Base-by-base conservation (phyloP, 2,888 invertebrate species). In the Neoitamus cyanurus region DNA sequence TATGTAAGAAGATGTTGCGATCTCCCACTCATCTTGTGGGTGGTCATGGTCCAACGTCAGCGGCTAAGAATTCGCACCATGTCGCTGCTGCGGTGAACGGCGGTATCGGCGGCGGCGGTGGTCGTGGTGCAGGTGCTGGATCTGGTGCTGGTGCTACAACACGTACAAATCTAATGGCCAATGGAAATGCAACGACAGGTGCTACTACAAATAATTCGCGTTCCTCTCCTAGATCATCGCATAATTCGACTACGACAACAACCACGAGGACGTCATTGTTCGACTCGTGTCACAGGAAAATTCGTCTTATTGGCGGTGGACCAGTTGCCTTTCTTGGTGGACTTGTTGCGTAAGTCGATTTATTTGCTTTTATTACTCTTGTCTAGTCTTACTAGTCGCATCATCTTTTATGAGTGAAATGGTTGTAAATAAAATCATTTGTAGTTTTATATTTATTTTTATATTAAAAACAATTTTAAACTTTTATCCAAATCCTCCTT, bases 251-350 rank as follows among this genome's bases (percentile, higher is more conserved):
- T 87, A 89, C 92, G 89, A 91, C 91, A 89, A 91, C 92, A 86
- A 91, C 92, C 89, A 92, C 94, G 87, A 92, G 94, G 87, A 93
- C 93, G 87, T 94, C 94, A 87, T 92, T 95, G 73, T 94, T 95
- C 90, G 94, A 94, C 92, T 94, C 94, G 88, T 95, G 95, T 90
- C 95, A 95, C 91, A 93, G 94, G 90, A 94, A 94, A 92, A 94
- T 95, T 89, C 93, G 95, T 87, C 92, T 94, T 89, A 94, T 94
- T 90, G 94, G 94, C 88, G 94, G 94, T 86, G 94, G 93, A 84
- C 94, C 94, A 69, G 94, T 94, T 87, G 94, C 94, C 87, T 94
- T 94, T 90, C 91, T 94, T 87, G 94, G 94, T 89, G 95, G 94
- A 89, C 93, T 95, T 89, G 94, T 95, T 90, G 94, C 95, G 95